Evolutionary conservation across 2,797 vertebrate genomes (phyloP).

Genomic region (Pangasius macronema): DNA sequence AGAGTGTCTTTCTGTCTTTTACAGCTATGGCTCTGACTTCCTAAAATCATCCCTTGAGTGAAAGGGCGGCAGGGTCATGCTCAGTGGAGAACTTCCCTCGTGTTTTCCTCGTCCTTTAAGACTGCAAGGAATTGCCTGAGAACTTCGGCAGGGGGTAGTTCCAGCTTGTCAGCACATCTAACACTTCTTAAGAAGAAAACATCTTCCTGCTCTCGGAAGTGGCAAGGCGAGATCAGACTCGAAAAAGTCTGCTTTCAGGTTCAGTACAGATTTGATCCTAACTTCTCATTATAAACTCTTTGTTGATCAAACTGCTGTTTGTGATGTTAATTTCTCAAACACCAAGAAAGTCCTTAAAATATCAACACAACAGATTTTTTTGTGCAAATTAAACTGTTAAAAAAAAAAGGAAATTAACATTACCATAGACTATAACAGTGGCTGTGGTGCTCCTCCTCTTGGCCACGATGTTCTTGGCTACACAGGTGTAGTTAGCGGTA

Average conservation of each 20-base stretch:
- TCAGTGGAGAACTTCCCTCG: constrained; percentile 52
- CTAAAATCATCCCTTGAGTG: constrained; percentile 53
- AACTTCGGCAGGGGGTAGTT: constrained; percentile 61
- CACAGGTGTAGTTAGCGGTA: constrained; percentile 96
- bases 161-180: constrained; percentile 44
- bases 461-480: constrained; percentile 97
- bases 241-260: background rate
- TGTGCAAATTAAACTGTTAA: background rate
- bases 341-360: background rate
- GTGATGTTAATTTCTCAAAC: background rate
- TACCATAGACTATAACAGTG: constrained; percentile 95
- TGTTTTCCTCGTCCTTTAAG: constrained; percentile 28
- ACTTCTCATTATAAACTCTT: background rate
- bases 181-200: constrained; percentile 54
- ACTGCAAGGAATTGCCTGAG: constrained; percentile 54
- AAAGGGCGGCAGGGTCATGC: constrained; percentile 59
- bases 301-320: background rate
- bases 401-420: background rate
- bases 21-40: constrained; percentile 60
- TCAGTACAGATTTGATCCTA: background rate
- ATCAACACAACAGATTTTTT: background rate
- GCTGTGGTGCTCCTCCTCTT: constrained; percentile 96
- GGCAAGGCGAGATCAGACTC: constrained; percentile 62
- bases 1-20: constrained; percentile 36
- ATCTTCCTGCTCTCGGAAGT: constrained; percentile 57